phyloP scores from a whole-genome alignment of 2,797 vertebrate genomes.

The Oryzias sinensis region DNA sequence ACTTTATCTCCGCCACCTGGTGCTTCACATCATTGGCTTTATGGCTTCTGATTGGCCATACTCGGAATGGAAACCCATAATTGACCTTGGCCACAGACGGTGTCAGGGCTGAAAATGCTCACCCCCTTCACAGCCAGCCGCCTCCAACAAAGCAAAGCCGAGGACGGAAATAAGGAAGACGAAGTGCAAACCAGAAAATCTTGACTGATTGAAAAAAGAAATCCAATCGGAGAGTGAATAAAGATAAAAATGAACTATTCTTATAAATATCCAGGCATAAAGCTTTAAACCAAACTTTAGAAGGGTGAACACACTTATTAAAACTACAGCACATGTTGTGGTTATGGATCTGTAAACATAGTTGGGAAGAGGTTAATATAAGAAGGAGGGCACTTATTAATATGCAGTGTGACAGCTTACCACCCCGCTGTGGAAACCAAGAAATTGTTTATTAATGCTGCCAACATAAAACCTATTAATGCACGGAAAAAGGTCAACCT shows the following conservation, averaged over 20 bases:
- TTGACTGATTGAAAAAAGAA: background rate
- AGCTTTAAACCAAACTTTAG: background rate
- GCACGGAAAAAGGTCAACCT: conserved; percentile 74
- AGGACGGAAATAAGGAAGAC: conserved; percentile 38
- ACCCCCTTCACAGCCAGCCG: conserved; percentile 69
- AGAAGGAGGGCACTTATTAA: conserved; percentile 39
- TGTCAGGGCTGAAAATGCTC: conserved; percentile 63
- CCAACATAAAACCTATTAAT: conserved; percentile 76
- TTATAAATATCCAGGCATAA: conserved; percentile 7
- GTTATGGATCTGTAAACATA: too few species aligned
- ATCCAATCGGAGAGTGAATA: conserved; percentile 1
- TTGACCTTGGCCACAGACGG: conserved; percentile 79
- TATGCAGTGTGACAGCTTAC: conserved; percentile 62
- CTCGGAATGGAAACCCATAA: conserved; percentile 72
- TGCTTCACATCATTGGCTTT: conserved; percentile 61
- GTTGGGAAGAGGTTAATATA: conserved; percentile 19
- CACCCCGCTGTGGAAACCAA: conserved; percentile 56
- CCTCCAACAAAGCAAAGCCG: conserved; percentile 46
- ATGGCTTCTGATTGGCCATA: conserved; percentile 57
- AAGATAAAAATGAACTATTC: conserved; percentile 11
- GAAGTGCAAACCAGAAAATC: conserved; percentile 8
- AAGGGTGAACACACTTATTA: conserved; percentile 12
- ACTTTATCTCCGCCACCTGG: conserved; percentile 41
- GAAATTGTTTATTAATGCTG: conserved; percentile 79
- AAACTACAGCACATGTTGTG: conserved; percentile 31